Conservation (phyloP, 2,797 vertebrate species). For the Hipposideros larvatus region DNA sequence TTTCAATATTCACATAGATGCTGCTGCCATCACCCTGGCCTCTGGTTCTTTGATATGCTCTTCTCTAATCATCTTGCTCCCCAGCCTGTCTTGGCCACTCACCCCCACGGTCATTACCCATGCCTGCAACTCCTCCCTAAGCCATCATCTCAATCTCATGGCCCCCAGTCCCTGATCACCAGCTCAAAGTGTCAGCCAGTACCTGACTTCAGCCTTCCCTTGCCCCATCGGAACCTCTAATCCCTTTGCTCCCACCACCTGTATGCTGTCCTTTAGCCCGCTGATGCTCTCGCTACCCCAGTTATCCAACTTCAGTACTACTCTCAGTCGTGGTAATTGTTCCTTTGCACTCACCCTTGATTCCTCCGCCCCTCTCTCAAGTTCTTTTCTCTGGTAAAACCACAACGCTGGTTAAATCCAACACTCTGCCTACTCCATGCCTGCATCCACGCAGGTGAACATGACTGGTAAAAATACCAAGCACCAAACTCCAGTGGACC, state of each 20-base stretch:
- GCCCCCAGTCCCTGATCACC: not conserved
- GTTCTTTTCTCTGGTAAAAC: not conserved
- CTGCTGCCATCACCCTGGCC: not conserved
- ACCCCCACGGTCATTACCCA: not conserved
- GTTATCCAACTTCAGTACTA: not conserved
- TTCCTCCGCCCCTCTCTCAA: not conserved
- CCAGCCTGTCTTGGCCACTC: not conserved
- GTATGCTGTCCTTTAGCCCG: not conserved
- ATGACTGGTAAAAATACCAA: not conserved
- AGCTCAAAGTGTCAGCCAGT: not conserved
- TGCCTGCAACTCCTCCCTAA: not conserved
- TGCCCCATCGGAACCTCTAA: fast-evolving
- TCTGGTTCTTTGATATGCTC: not conserved
- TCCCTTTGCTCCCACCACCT: too few relatives aligned
- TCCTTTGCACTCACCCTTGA: not conserved
- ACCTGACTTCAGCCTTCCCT: not conserved
- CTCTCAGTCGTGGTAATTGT: not conserved
- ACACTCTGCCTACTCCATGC: too few relatives aligned
- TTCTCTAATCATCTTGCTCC: not conserved
- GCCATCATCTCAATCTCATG: not conserved
- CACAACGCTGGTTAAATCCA: not conserved
- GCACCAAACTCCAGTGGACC: not conserved
- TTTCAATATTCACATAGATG: not conserved
- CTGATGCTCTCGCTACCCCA: not conserved
- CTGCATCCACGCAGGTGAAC: not conserved